Conservation (phyloP, 2,113 vertebrate species). For the Entelurus aequoreus region DNA sequence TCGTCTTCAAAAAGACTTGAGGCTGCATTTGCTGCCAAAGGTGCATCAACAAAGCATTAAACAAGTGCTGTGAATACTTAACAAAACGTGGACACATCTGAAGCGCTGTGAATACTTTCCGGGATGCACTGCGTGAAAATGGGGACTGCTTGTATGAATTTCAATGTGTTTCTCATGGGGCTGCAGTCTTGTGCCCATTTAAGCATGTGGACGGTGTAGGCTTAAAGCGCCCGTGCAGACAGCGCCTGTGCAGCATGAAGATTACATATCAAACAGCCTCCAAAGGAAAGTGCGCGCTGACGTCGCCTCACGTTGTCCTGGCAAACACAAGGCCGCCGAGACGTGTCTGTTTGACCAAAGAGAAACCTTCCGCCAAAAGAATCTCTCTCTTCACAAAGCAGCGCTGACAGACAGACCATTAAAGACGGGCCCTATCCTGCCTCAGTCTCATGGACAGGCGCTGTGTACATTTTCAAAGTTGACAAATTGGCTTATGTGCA, state of each 20-base stretch:
- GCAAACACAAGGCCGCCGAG: slow-evolving; percentile 42
- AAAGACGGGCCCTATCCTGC: slow-evolving; percentile 29
- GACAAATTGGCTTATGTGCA: slow-evolving; percentile 36
- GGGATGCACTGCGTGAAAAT: neutral
- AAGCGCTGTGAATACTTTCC: too few relatives aligned
- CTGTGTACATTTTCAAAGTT: slow-evolving; percentile 35
- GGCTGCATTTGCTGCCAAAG: too few relatives aligned
- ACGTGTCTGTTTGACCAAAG: slow-evolving; percentile 45
- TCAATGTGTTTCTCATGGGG: neutral
- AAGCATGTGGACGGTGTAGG: neutral
- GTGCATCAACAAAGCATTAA: too few relatives aligned
- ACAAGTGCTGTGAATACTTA: too few relatives aligned
- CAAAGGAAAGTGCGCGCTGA: slow-evolving; percentile 35
- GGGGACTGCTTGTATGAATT: neutral
- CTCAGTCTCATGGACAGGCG: slow-evolving; percentile 28
- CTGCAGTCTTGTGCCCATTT: neutral
- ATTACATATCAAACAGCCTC: slow-evolving; percentile 39
- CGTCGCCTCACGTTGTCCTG: slow-evolving; percentile 35
- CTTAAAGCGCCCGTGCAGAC: neutral
- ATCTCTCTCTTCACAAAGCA: slow-evolving; percentile 47
- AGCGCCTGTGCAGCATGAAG: slow-evolving; percentile 13
- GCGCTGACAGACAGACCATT: slow-evolving; percentile 34
- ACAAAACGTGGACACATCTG: too few relatives aligned
- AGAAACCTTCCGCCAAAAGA: slow-evolving; percentile 38
- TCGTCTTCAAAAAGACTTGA: too few relatives aligned